These are phyloP conservation scores for Burhinus bistriatus DNA, from an alignment of 2,113 vertebrate genomes.

Conservation along the genomic window DNA sequence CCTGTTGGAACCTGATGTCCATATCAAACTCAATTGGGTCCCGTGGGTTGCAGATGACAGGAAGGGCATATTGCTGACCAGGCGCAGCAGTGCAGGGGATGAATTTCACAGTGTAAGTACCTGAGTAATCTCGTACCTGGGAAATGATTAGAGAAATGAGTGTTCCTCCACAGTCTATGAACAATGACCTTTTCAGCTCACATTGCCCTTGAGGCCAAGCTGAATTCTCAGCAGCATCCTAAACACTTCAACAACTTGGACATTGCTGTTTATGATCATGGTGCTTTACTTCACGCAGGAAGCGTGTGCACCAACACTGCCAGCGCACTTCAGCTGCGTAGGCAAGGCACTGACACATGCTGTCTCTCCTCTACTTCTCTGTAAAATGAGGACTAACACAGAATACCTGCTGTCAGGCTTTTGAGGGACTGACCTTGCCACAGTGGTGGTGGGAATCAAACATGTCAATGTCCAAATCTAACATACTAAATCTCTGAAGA, in stretches of 20 bases:
- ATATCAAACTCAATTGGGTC: constrained; percentile 80
- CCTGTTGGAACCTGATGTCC: constrained; percentile 88
- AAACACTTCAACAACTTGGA: background rate
- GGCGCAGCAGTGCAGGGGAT: constrained; percentile 74
- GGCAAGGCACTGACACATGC: background rate
- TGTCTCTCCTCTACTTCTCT: background rate
- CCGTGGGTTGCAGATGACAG: constrained; percentile 77
- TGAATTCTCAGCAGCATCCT: background rate
- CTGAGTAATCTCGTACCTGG: constrained; percentile 80
- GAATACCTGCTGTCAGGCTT: background rate
- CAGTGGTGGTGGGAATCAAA: background rate
- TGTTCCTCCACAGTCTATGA: background rate
- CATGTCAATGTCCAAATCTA: background rate
- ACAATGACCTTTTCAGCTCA: background rate
- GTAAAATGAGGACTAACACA: background rate
- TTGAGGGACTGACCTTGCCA: background rate
- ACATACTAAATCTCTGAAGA: background rate
- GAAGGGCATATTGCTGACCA: constrained; percentile 72
- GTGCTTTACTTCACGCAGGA: background rate
- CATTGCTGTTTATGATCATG: rapidly evolving
- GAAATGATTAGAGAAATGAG: background rate
- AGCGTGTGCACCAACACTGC: rapidly evolving
- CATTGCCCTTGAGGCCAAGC: background rate
- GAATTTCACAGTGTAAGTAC: constrained; percentile 78
- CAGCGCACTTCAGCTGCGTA: rapidly evolving